Percentiles rank a stretch among this genome's conserved stretches.
Conservation (phyloP, 2,888 invertebrate species). For the Cataglyphis cursor region DNA sequence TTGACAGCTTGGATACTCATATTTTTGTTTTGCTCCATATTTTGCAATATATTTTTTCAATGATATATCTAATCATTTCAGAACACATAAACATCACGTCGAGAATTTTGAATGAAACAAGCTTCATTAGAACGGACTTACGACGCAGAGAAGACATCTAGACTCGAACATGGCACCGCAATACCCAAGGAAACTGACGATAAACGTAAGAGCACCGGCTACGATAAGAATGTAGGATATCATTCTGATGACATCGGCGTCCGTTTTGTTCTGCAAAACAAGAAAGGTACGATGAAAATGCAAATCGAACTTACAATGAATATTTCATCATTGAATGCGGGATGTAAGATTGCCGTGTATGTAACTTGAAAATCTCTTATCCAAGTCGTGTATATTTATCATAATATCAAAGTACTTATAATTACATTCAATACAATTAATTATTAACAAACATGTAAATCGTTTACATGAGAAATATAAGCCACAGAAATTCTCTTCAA, state of each 20-base stretch:
- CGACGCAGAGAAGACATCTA: constrained; percentile 90
- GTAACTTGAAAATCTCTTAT: not conserved
- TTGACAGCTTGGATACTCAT: not conserved
- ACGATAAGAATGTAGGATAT: constrained; percentile 91
- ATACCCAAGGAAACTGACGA: constrained; percentile 92
- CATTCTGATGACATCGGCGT: constrained; percentile 89
- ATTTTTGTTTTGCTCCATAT: not conserved
- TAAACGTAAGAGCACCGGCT: constrained; percentile 91
- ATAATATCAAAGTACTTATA: not conserved
- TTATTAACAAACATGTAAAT: too few species aligned
- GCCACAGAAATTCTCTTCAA: not conserved
- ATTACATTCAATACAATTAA: too few species aligned
- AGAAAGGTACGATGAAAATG: constrained; percentile 27
- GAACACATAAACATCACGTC: not conserved
- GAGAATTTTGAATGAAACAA: not conserved
- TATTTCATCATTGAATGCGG: constrained; percentile 20
- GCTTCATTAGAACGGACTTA: constrained; percentile 86
- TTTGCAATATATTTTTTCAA: not conserved
- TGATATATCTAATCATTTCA: not conserved
- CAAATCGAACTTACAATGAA: not conserved
- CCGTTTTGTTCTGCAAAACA: constrained; percentile 80
- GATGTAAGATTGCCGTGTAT: not conserved
- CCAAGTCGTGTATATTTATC: not conserved
- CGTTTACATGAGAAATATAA: not conserved
- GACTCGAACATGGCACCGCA: constrained; percentile 91